These are phyloP conservation scores for Kobus ellipsiprymnus DNA, from an alignment of 2,113 vertebrate species.

Conservation along the genomic window DNA sequence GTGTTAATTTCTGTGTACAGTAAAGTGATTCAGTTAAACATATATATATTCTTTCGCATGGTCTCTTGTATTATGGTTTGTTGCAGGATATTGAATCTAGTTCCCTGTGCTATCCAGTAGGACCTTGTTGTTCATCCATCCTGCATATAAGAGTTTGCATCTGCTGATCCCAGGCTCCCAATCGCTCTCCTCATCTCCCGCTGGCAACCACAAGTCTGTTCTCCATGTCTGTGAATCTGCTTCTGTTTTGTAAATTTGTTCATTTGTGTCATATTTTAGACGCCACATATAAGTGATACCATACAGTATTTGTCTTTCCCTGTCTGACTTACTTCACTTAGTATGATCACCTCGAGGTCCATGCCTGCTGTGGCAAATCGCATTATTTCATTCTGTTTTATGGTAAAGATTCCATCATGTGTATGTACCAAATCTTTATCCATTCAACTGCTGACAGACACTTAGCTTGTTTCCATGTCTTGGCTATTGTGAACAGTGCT, in stretches of 20 bases:
- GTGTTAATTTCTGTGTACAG: not conserved
- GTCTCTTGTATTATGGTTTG: not conserved
- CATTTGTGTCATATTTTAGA: not conserved
- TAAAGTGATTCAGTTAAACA: not conserved
- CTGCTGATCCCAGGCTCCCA: not conserved
- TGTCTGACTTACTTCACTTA: not conserved
- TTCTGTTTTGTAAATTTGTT: not conserved
- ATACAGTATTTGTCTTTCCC: not conserved
- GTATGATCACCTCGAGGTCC: not conserved
- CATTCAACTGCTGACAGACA: not conserved
- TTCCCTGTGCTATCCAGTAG: not conserved
- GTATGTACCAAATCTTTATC: not conserved
- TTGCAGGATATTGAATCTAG: not conserved
- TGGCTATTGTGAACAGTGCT: not conserved
- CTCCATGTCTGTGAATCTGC: not conserved
- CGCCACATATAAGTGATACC: not conserved
- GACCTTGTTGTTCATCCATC: not conserved
- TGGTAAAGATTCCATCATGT: not conserved
- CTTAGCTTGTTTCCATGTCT: not conserved
- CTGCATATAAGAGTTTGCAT: not conserved
- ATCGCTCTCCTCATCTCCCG: not conserved
- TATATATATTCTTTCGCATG: not conserved
- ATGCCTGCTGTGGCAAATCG: not conserved
- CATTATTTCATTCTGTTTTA: not conserved
- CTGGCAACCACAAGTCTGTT: not conserved